Evolutionary conservation across 2,113 vertebrate genomes (phyloP).

Genomic region (cattle (Bos taurus)): DNA sequence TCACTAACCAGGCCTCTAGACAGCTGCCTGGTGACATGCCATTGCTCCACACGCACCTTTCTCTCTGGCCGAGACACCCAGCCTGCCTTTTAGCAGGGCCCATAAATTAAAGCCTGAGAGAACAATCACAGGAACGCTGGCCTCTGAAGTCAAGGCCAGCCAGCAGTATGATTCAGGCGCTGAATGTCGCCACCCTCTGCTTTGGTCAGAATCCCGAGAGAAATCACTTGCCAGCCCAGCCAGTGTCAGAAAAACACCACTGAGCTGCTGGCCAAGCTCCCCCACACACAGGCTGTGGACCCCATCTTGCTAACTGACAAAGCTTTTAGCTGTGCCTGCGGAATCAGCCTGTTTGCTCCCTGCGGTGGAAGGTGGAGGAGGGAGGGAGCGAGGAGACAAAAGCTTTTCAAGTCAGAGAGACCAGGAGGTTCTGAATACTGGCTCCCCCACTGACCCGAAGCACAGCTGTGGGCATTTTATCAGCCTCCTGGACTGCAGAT

Average conservation of each 20-base stretch:
- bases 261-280: not conserved
- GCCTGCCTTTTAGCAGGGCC: conserved; percentile 18
- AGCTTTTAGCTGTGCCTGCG: not conserved
- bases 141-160: conserved; percentile 30
- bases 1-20: not conserved
- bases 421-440: not conserved
- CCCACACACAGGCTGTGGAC: not conserved
- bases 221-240: not conserved
- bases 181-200: not conserved
- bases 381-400: not conserved
- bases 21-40: not conserved
- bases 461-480: not conserved
- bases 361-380: not conserved
- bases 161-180: not conserved
- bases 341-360: not conserved
- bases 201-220: not conserved
- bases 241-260: not conserved
- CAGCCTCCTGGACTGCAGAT: not conserved
- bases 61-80: not conserved
- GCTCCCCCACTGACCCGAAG: not conserved
- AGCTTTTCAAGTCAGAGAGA: not conserved
- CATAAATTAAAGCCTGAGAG: conserved; percentile 49
- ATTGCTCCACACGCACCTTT: not conserved
- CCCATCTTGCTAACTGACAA: not conserved
- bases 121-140: conserved; percentile 48